A percentile compares a stretch with the other conserved stretches of the same genome.
Conservation (phyloP, 2,797 vertebrate species). For the Alectoris magna region DNA sequence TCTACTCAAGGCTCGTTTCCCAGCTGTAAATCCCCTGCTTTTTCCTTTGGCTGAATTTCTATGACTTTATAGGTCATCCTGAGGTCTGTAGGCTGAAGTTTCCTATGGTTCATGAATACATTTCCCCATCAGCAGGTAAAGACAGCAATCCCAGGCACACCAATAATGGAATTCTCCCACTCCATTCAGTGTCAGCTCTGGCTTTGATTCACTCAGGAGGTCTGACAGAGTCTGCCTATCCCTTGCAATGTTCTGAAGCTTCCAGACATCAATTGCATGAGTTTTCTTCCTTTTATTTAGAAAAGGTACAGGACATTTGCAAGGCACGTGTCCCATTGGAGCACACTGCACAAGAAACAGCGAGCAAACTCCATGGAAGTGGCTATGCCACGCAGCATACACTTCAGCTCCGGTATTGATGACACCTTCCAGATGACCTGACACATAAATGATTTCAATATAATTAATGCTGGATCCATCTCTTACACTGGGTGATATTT, state of each 20-base stretch:
- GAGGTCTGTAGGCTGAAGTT: neutral
- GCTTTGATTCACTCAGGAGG: neutral
- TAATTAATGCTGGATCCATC: neutral
- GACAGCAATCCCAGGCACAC: neutral
- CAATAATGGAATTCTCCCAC: neutral
- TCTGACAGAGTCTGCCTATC: neutral
- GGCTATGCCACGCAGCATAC: neutral
- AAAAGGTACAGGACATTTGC: neutral
- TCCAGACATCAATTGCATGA: neutral
- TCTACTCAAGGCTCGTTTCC: neutral
- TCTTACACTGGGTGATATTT: neutral
- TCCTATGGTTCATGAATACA: rapidly evolving
- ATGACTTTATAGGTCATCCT: neutral
- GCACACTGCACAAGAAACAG: rapidly evolving
- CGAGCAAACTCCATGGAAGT: neutral
- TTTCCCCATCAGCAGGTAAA: neutral
- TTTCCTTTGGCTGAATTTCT: neutral
- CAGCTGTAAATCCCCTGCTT: neutral
- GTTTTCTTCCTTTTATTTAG: neutral
- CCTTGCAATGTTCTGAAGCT: neutral
- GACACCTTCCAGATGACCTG: neutral
- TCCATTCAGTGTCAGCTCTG: neutral
- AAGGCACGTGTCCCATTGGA: neutral
- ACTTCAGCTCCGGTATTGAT: neutral
- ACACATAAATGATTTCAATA: neutral